Evolutionary conservation across 2,888 invertebrate species (phyloP).

Genomic region (Frankliniella fusca): DNA sequence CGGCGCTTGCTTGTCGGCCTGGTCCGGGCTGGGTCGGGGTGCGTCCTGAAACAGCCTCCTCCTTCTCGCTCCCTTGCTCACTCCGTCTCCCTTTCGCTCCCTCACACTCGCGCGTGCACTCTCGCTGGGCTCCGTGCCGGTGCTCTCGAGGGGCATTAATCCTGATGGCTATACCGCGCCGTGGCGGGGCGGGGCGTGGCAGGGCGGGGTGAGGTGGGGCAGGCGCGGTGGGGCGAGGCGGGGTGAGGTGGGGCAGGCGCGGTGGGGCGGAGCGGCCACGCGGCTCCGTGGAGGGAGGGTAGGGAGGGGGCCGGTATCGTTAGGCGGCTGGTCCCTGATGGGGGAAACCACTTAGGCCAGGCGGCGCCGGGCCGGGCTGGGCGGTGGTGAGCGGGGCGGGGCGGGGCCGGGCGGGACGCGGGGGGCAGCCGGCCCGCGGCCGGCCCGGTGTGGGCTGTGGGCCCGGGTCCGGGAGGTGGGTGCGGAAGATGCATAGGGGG

Average conservation of each 20-base stretch:
- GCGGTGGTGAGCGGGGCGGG: not conserved
- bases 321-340: slow-evolving; percentile 11
- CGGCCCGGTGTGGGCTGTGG: not conserved
- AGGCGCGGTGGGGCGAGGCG: not conserved
- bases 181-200: not conserved
- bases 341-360: slow-evolving; percentile 12
- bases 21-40: not conserved
- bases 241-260: not conserved
- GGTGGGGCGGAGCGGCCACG: not conserved
- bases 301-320: not conserved
- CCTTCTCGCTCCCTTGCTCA: not conserved
- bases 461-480: not conserved
- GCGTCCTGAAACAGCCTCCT: not conserved
- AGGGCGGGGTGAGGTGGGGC: not conserved
- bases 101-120: not conserved
- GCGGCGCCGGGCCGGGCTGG: not conserved
- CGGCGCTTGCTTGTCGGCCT: too few species aligned
- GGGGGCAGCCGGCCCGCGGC: not conserved
- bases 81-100: not conserved
- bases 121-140: too few species aligned
- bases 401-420: not conserved
- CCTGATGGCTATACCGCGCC: slow-evolving; percentile 3
- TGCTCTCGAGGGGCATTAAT: slow-evolving; percentile 19
- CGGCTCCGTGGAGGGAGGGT: too few species aligned
- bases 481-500: not conserved